phyloP scores from a whole-genome alignment of 2,797 vertebrate genomes.

The Brotula barbata region DNA sequence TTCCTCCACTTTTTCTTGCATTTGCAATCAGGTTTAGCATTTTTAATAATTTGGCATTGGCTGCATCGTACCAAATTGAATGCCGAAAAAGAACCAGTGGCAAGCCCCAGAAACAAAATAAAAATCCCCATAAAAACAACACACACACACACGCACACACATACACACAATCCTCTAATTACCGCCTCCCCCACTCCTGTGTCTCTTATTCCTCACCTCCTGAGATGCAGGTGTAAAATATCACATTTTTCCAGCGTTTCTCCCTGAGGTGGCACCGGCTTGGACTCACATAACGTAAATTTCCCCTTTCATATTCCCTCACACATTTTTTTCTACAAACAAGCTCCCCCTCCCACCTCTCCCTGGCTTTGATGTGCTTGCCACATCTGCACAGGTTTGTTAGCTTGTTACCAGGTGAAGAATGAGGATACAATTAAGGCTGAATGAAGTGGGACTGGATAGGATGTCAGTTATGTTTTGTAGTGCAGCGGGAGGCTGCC shows the following conservation, averaged over 20 bases:
- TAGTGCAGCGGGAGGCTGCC: conserved; percentile 19
- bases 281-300: conserved; percentile 78
- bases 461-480: conserved; percentile 38
- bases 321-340: conserved; percentile 75
- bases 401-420: conserved; percentile 77
- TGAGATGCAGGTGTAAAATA: conserved; percentile 85
- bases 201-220: conserved; percentile 73
- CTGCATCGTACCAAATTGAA: conserved; percentile 64
- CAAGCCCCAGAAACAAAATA: conserved; percentile 72
- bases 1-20: conserved; percentile 59
- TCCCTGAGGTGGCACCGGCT: conserved; percentile 83
- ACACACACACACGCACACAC: conserved; percentile 31
- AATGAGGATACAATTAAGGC: conserved; percentile 75
- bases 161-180: conserved; percentile 73
- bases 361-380: conserved; percentile 78
- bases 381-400: conserved; percentile 81
- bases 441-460: conserved; percentile 56
- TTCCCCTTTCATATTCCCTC: conserved; percentile 77
- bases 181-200: conserved; percentile 61
- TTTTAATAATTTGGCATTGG: conserved; percentile 71
- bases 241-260: conserved; percentile 84
- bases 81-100: conserved; percentile 69
- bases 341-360: conserved; percentile 52
- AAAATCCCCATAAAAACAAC: conserved; percentile 62
- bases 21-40: conserved; percentile 72